A percentile compares a stretch with the other conserved stretches of the same genome.
Conservation (phyloP, 1,140 invertebrate species). For the Charaxes varanes region DNA sequence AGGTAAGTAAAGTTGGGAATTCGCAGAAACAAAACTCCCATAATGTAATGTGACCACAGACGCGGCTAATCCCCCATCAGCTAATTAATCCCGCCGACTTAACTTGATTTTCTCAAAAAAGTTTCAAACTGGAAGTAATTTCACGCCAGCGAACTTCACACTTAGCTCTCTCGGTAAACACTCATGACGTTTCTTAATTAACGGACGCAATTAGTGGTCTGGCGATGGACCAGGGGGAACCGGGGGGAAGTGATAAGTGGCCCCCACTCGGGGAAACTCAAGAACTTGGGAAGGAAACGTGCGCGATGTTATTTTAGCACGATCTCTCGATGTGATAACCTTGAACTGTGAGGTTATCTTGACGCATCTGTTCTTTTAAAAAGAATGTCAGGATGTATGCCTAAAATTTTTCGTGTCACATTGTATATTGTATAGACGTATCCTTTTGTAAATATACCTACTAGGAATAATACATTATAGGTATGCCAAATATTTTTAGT, state of each 20-base stretch:
- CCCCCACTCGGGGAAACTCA: slow-evolving; percentile 57
- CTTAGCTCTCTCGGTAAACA: slow-evolving; percentile 70
- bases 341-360: too few species aligned
- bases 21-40: slow-evolving; percentile 65
- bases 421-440: too few species aligned
- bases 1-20: slow-evolving; percentile 60
- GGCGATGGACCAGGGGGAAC: slow-evolving; percentile 30
- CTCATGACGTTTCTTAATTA: slow-evolving; percentile 73
- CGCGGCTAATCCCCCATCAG: slow-evolving; percentile 68
- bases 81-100: slow-evolving; percentile 68
- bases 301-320: slow-evolving; percentile 22
- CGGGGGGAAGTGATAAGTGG: slow-evolving; percentile 54
- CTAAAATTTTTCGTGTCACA: too few species aligned
- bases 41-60: slow-evolving; percentile 66
- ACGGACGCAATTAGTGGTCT: slow-evolving; percentile 71
- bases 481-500: too few species aligned
- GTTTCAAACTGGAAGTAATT: slow-evolving; percentile 68
- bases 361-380: too few species aligned
- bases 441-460: too few species aligned
- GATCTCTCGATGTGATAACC: slow-evolving; percentile 12
- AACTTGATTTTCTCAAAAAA: slow-evolving; percentile 72
- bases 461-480: too few species aligned
- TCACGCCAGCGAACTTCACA: slow-evolving; percentile 69
- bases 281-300: slow-evolving; percentile 47
- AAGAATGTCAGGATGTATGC: too few species aligned